Conservation (phyloP, 2,113 vertebrate species). For the Leucoraja erinaceus region DNA sequence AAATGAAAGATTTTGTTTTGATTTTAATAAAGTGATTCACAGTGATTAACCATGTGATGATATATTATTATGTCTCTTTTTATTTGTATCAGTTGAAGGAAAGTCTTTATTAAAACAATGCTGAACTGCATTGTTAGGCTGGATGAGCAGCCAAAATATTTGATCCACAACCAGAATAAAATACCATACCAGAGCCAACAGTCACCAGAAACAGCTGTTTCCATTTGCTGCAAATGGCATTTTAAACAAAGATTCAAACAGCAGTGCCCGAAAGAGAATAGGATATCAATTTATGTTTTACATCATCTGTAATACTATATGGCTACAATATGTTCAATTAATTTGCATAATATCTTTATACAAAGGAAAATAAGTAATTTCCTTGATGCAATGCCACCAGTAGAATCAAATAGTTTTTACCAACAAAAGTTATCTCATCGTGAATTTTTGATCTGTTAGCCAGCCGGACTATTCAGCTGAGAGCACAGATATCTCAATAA, state of each 20-base stretch:
- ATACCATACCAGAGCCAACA: background rate
- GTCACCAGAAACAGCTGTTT: background rate
- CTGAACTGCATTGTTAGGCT: background rate
- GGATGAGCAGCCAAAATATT: background rate
- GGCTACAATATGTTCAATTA: background rate
- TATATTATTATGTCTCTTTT: background rate
- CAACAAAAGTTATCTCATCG: background rate
- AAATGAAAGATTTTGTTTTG: background rate
- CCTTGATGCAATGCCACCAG: slow-evolving; percentile 14
- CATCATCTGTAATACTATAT: background rate
- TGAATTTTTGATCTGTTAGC: background rate
- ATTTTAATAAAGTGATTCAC: background rate
- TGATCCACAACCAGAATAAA: background rate
- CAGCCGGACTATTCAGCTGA: background rate
- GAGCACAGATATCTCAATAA: background rate
- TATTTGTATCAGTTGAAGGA: background rate
- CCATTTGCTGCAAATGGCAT: background rate
- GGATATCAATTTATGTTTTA: background rate
- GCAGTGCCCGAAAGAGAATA: too few relatives aligned
- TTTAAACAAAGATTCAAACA: background rate
- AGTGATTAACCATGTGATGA: background rate
- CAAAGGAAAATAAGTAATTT: background rate
- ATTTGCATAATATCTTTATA: background rate
- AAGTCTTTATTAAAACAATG: background rate
- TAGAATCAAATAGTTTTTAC: background rate